Evolutionary conservation across 2,113 vertebrate genomes (phyloP).

Genomic region (Urocolius indicus): DNA sequence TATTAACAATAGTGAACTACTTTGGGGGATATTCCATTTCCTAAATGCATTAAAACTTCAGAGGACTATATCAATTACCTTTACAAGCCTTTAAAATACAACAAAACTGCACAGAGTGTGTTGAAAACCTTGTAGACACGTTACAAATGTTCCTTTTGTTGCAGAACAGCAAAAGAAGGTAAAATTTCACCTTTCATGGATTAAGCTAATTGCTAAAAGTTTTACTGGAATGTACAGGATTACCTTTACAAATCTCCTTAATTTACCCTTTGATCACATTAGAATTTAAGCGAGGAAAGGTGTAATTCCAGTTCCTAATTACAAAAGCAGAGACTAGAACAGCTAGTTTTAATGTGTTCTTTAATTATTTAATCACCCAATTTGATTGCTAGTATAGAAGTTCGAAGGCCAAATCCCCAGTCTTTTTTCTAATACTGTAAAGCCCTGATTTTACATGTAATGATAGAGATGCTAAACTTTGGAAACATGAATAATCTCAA

Average conservation of each 20-base stretch:
- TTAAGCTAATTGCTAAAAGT: conserved; percentile 41
- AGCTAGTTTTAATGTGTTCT: background rate
- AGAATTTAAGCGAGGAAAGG: conserved; percentile 25
- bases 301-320: conserved; percentile 25
- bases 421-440: background rate
- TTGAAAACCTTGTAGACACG: background rate
- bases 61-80: background rate
- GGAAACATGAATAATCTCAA: background rate
- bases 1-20: background rate
- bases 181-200: conserved; percentile 12
- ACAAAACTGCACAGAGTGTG: background rate
- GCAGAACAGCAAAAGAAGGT: background rate
- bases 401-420: background rate
- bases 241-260: conserved; percentile 55
- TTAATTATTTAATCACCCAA: background rate
- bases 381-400: conserved; percentile 3
- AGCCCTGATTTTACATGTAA: background rate
- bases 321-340: conserved; percentile 3
- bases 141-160: background rate
- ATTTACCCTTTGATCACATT: conserved; percentile 33
- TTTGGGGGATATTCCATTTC: conserved; percentile 12
- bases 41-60: background rate
- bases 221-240: conserved; percentile 40
- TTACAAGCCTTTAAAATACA: conserved; percentile 14
- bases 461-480: background rate